Evolutionary conservation across 2,113 vertebrate species (phyloP), one percentile per base, ranked within the genome.

Genomic region (Misgurnus anguillicaudatus): DNA sequence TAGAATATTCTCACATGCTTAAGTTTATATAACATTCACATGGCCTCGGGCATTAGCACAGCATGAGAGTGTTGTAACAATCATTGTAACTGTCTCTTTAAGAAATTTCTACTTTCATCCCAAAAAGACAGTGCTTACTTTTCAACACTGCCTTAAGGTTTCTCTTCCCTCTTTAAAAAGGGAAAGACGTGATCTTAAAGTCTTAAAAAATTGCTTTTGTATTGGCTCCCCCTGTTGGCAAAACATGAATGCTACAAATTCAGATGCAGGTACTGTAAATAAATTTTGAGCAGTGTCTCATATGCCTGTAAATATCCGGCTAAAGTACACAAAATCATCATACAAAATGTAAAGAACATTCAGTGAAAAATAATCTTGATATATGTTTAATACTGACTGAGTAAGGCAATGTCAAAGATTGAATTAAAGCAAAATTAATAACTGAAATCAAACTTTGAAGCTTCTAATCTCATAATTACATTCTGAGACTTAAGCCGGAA

Each of bases 151-250:
- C 24, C 38, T 42, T 58, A 24, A 61, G 17, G 36, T 47, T n/a
- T n/a, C 53, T 6, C 0, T 48, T 48, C 1, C 45, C 11, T 48
- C 51, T 17, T 47, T 10, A 47, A 17, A 55, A n/a, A 6, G 8
- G 2, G 14, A 19, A 14, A 3, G 1, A 19, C n/a, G 24, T 24
- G 24, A 24, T 24, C 24, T 24, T 24, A 3, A 63, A 19, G 5
- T 14, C 16, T 4, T 21, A 3, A 47, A n/a, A 74, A 16, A 68
- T 69, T 76, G 11, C 79, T 86, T 85, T 82, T 82, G 77, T 82
- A 85, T 87, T 84, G 78, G 88, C 89, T n/a, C 89, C 90, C 86
- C 89, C 90, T 91, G 84, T 86, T 90, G 90, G 88, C 24, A 69
- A 81, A 45, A 41, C 5, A 1, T 19, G 75, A 17, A 7, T 42